Percentiles rank a stretch among this genome's conserved stretches.
These are phyloP conservation scores for Peribatodes rhomboidaria DNA, from an alignment of 2,888 invertebrate species.

Conservation along the genomic window DNA sequence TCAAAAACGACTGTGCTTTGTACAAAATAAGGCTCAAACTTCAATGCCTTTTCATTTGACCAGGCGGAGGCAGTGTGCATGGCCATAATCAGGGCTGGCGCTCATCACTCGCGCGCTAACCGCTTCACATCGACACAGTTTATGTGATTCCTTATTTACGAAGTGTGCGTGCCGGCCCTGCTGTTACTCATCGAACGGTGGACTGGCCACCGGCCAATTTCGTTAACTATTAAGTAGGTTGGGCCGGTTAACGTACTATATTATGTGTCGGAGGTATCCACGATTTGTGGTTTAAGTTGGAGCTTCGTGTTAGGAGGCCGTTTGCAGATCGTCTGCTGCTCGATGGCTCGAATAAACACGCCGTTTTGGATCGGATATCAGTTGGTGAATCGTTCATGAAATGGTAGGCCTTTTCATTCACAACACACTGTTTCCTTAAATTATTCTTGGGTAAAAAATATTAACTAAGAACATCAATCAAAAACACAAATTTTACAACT, in stretches of 20 bases:
- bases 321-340: constrained; percentile 12
- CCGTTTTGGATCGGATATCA: constrained; percentile 4
- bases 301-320: constrained; percentile 22
- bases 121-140: constrained; percentile 26
- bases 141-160: constrained; percentile 34
- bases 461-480: not conserved
- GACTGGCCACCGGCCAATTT: constrained; percentile 38
- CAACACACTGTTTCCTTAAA: not conserved
- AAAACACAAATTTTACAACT: no score
- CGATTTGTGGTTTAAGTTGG: constrained; percentile 33
- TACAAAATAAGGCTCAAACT: not conserved
- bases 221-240: constrained; percentile 44
- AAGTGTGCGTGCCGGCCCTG: constrained; percentile 25
- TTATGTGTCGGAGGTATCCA: constrained; percentile 29
- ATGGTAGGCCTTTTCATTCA: not conserved
- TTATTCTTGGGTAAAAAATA: not conserved
- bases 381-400: not conserved
- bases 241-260: constrained; percentile 30
- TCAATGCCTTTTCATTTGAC: not conserved
- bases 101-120: constrained; percentile 8
- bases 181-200: constrained; percentile 41
- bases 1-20: no score
- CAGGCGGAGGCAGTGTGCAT: not conserved
- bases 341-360: constrained; percentile 10
- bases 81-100: constrained; percentile 19